Base-by-base conservation (phyloP, 2,888 invertebrate species). In the Cephus sareptanus region DNA sequence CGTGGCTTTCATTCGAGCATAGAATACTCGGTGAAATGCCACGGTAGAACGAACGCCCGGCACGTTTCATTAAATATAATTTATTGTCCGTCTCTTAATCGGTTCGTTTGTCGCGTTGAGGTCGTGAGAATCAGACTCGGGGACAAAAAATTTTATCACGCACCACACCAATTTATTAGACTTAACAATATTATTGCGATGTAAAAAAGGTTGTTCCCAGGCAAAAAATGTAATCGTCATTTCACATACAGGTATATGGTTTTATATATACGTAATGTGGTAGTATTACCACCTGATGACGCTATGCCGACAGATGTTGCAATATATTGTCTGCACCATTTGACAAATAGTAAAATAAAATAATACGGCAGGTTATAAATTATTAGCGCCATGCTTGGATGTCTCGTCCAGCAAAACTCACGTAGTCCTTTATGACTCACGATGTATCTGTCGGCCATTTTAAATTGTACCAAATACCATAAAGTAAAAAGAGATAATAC, bases 21-120 rank as follows among this genome's bases (percentile, higher is more conserved):
- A 9, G 40, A 40, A 56, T 56, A 56, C 56, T 56, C 56, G 56
- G 56, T 56, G 23, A 34, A 71, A 33, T 71, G 71, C 71, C 33
- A 71, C 33, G 71, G 31, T 71, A 33, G 71, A 71, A 34, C 71
- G 71, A 71, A 71, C 71, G 71, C 31, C 71, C 12, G 71, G 71
- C 71, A 31, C 71, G 34, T 71, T 71, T 71, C 71, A 71, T 71
- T 71, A 71, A 71, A 71, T 56, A 56, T 71, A 71, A 71, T 71
- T 33, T 33, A 71, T 71, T 31, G 34, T 71, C 71, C 33, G 33
- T 34, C 33, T 71, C 71, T 71, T 71, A 71, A 71, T 33, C 71
- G 71, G 13, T 34, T 3, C 31, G 34, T 23, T 34, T 34, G 71
- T 71, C 33, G 33, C 23, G 34, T 71, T 11, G 31, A 31, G 71